Evolutionary conservation across 2,797 vertebrate species (phyloP).

Genomic region (Vipera ursinii): DNA sequence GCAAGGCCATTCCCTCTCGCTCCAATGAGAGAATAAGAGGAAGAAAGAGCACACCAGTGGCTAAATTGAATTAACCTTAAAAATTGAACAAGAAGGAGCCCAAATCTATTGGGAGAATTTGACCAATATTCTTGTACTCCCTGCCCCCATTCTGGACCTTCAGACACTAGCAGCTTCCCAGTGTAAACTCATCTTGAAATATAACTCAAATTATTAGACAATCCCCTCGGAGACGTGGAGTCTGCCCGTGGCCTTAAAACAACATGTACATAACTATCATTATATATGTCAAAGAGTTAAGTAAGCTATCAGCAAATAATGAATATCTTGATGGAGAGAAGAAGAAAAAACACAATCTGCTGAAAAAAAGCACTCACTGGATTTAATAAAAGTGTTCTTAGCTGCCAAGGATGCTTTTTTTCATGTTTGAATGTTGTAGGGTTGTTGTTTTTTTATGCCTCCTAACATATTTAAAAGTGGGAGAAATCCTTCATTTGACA

Average conservation of each 20-base stretch:
- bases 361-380: not conserved
- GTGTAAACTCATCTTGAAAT: not conserved
- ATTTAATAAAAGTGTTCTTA: not conserved
- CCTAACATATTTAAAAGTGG: not conserved
- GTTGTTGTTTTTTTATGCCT: not conserved
- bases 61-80: not conserved
- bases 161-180: not conserved
- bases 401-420: not conserved
- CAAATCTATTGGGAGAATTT: not conserved
- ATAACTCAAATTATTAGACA: not conserved
- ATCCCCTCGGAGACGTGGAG: not conserved
- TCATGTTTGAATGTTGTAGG: not conserved
- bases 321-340: not conserved
- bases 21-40: not conserved
- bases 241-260: not conserved
- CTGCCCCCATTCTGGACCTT: not conserved
- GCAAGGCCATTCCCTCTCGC: not conserved
- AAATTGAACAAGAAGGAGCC: not conserved
- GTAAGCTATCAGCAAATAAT: not conserved
- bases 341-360: not conserved
- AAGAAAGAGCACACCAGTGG: not conserved
- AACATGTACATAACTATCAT: not conserved
- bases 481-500: not conserved
- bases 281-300: not conserved
- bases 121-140: not conserved